Evolutionary conservation across 1,140 invertebrate species (phyloP).

Genomic region (Drosophila chauvacae): DNA sequence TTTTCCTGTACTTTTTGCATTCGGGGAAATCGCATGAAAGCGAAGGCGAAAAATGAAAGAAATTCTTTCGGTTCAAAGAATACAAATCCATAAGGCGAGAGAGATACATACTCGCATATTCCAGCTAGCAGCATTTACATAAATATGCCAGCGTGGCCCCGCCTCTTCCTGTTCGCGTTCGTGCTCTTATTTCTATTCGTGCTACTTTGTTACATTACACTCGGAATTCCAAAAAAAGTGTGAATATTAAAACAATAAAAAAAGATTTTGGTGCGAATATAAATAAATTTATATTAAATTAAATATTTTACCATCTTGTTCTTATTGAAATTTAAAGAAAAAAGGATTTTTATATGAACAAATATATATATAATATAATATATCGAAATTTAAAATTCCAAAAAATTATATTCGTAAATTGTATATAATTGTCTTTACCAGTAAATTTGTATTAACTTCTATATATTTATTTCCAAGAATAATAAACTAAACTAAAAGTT

Average conservation of each 20-base stretch:
- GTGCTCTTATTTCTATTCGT: conserved; percentile 36
- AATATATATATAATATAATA: too few relatives aligned
- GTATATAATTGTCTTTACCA: too few relatives aligned
- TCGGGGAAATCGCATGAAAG: conserved; percentile 40
- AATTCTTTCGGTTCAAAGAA: conserved; percentile 56
- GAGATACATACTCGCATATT: conserved; percentile 49
- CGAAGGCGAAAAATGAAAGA: conserved; percentile 52
- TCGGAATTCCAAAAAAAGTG: background rate
- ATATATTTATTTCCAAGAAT: too few relatives aligned
- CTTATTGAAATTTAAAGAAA: too few relatives aligned
- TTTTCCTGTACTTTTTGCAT: conserved; percentile 6
- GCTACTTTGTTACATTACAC: conserved; percentile 38
- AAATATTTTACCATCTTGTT: too few relatives aligned
- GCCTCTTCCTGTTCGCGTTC: conserved; percentile 37
- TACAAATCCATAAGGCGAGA: conserved; percentile 56
- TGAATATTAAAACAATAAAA: background rate
- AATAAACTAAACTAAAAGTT: too few relatives aligned
- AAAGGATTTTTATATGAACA: too few relatives aligned
- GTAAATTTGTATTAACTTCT: too few relatives aligned
- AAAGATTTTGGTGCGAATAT: too few relatives aligned
- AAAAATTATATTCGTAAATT: too few relatives aligned
- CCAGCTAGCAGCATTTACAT: conserved; percentile 46
- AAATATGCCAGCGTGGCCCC: conserved; percentile 25
- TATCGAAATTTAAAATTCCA: too few relatives aligned
- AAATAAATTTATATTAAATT: too few relatives aligned